A percentile compares a stretch with the other conserved stretches of the same genome.
Conservation (phyloP, 2,797 vertebrate genomes). For the Falco columbarius region DNA sequence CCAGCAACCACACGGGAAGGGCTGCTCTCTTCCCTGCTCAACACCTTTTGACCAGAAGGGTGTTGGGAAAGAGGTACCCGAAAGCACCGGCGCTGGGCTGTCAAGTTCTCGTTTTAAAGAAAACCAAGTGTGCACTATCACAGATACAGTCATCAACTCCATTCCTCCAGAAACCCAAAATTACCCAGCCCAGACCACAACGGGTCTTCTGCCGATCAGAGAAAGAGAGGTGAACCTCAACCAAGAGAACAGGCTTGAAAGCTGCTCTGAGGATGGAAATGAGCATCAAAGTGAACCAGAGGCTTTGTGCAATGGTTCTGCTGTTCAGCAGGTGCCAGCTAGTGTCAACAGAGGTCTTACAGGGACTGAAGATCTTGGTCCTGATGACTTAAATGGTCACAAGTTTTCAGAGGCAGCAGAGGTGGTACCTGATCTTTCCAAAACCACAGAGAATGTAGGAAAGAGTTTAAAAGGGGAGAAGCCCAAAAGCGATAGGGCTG, state of each 20-base stretch:
- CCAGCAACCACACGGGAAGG: background rate
- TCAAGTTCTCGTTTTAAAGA: constrained; percentile 49
- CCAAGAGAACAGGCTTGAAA: background rate
- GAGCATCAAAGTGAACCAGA: background rate
- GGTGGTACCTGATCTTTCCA: background rate
- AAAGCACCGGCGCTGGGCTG: constrained; percentile 54
- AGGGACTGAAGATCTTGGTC: background rate
- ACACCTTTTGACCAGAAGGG: background rate
- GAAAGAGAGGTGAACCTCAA: background rate
- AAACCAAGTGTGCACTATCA: background rate
- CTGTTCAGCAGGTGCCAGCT: background rate
- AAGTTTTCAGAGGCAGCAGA: background rate
- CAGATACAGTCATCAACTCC: background rate
- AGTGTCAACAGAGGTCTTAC: background rate
- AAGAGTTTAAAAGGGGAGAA: background rate
- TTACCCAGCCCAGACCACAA: constrained; percentile 48
- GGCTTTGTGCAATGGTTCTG: background rate
- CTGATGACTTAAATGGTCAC: background rate
- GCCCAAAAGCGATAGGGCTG: background rate
- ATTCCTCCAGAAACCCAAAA: constrained; percentile 46
- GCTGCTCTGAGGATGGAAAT: background rate
- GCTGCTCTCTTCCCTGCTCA: background rate
- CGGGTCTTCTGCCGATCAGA: constrained; percentile 35
- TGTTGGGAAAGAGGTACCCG: background rate
- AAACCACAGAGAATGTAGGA: background rate